These are phyloP conservation scores for Drosophila formosana DNA, from an alignment of 2,888 invertebrate species.

Conservation along the genomic window DNA sequence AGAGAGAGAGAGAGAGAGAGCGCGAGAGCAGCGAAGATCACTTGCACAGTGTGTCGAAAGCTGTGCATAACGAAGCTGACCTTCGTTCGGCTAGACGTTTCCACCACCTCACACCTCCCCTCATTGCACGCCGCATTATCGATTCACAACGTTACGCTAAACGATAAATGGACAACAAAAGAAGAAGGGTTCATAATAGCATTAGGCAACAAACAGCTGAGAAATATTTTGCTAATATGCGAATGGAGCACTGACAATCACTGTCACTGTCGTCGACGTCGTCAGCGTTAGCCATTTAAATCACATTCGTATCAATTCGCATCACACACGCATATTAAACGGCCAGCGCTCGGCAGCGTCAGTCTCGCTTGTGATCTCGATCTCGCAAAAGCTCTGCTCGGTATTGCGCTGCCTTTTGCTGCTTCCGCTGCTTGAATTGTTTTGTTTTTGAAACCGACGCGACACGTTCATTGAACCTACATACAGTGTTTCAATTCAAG, in stretches of 20 bases:
- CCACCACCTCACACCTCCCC: neutral
- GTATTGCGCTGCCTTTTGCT: conserved; percentile 13
- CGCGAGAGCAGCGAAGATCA: conserved; percentile 23
- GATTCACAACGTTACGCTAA: conserved; percentile 54
- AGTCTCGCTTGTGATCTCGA: conserved; percentile 64
- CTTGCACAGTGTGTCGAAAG: conserved; percentile 44
- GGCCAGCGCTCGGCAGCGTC: conserved; percentile 23
- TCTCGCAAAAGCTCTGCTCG: conserved; percentile 50
- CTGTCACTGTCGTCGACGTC: neutral
- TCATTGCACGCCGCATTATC: conserved; percentile 34
- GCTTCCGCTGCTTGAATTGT: conserved; percentile 47
- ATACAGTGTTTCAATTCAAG: conserved; percentile 54
- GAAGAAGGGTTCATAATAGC: conserved; percentile 50
- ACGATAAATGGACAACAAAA: conserved; percentile 41
- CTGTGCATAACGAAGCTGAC: conserved; percentile 17
- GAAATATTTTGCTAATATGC: conserved; percentile 20
- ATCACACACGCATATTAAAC: conserved; percentile 55
- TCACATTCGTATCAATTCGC: conserved; percentile 52
- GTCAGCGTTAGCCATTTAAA: conserved; percentile 43
- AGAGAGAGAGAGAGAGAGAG: neutral
- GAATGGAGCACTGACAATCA: neutral
- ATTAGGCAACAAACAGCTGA: conserved; percentile 44
- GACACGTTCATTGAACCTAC: conserved; percentile 71
- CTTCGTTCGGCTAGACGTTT: conserved; percentile 43
- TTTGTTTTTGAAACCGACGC: conserved; percentile 8